Conservation (phyloP, 2,113 vertebrate species). For the Melanostigma gelatinosum region DNA sequence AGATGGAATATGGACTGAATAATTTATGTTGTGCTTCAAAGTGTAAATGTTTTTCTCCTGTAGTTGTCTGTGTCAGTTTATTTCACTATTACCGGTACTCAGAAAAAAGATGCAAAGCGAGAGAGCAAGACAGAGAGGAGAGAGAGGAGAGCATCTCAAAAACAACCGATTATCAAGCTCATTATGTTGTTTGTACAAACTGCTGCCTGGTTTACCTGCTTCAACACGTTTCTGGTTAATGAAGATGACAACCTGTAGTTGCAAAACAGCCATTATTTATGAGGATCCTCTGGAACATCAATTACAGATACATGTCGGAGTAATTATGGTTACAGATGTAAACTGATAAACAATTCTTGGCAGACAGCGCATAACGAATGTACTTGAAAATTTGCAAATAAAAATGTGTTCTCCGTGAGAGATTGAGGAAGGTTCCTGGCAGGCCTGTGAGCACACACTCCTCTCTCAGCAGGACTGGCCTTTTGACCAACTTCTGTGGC, state of each 20-base stretch:
- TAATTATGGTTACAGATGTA: slow-evolving; percentile 12
- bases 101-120: neutral
- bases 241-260: slow-evolving; percentile 3
- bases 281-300: neutral
- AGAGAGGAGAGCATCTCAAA: neutral
- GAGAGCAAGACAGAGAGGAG: neutral
- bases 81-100: neutral
- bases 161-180: slow-evolving; percentile 28
- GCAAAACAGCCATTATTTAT: neutral
- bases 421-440: neutral
- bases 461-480: slow-evolving; percentile 19
- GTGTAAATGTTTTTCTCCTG: neutral
- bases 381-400: neutral
- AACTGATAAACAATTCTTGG: slow-evolving; percentile 15
- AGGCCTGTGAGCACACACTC: neutral
- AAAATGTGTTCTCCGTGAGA: neutral
- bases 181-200: slow-evolving; percentile 28
- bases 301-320: neutral
- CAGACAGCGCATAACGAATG: neutral
- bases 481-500: slow-evolving; percentile 11
- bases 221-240: slow-evolving; percentile 12
- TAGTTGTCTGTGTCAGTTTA: neutral
- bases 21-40: neutral
- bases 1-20: neutral
- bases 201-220: neutral